Conservation (phyloP, 2,888 invertebrate genomes). For the Eristalis arbustorum region DNA sequence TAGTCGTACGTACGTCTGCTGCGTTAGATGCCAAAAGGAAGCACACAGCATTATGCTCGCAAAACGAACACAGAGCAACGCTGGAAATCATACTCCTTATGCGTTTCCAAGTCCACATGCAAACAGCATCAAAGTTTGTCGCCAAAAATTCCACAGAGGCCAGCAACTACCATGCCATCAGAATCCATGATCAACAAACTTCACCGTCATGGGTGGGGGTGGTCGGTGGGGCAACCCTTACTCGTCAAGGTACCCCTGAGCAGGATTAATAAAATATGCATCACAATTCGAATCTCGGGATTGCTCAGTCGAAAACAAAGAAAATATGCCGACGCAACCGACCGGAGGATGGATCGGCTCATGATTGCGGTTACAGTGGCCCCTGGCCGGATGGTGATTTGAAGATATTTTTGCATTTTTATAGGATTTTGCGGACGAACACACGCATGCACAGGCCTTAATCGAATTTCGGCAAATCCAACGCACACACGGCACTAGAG, state of each 20-base stretch:
- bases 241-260: constrained; percentile 1
- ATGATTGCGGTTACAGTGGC: constrained; percentile 37
- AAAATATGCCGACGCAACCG: constrained; percentile 41
- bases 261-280: constrained; percentile 66
- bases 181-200: constrained; percentile 28
- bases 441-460: constrained; percentile 4
- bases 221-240: constrained; percentile 8
- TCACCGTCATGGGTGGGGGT: not conserved
- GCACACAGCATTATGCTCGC: constrained; percentile 31
- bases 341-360: not conserved
- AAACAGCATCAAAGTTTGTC: constrained; percentile 37
- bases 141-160: constrained; percentile 65
- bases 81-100: constrained; percentile 41
- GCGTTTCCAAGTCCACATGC: constrained; percentile 13
- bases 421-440: constrained; percentile 30
- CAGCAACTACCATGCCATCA: constrained; percentile 32
- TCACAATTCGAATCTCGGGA: constrained; percentile 51
- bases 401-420: constrained; percentile 55
- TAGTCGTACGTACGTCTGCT: not conserved
- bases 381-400: constrained; percentile 14
- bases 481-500: not conserved
- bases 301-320: constrained; percentile 39
- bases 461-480: constrained; percentile 21
- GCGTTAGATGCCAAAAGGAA: constrained; percentile 32
- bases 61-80: constrained; percentile 12